Percentiles rank a stretch among this genome's conserved stretches.
These are phyloP conservation scores for Capitulum mitella DNA, from an alignment of 2,888 invertebrate species.

Conservation along the genomic window DNA sequence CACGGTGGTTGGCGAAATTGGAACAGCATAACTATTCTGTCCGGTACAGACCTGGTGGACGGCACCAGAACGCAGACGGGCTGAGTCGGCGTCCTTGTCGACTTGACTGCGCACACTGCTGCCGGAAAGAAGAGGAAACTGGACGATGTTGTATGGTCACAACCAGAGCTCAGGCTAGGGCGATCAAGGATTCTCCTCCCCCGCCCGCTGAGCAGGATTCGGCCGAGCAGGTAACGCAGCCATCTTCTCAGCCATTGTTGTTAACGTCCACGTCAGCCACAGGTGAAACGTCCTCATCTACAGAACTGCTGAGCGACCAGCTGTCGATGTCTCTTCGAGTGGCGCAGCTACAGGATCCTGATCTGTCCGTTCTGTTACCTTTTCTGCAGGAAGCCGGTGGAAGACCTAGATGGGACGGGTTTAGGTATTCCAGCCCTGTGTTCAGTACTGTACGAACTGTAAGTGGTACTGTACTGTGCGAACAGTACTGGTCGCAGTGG, in stretches of 20 bases:
- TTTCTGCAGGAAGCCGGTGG: too few species aligned
- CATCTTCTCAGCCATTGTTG: too few species aligned
- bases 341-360: not conserved
- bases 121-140: too few species aligned
- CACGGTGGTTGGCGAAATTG: constrained; percentile 20
- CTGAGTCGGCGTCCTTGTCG: not conserved
- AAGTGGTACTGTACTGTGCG: too few species aligned
- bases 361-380: not conserved
- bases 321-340: not conserved
- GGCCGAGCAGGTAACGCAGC: too few species aligned
- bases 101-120: not conserved
- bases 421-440: not conserved
- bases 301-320: not conserved
- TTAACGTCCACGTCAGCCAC: too few species aligned
- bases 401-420: not conserved
- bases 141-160: not conserved
- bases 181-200: not conserved
- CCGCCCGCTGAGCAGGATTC: not conserved
- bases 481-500: not conserved
- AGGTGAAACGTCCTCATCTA: too few species aligned
- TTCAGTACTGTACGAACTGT: too few species aligned
- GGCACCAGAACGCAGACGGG: not conserved
- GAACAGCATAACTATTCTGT: not conserved
- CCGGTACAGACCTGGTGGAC: not conserved
- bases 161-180: not conserved